Conservation (phyloP, 2,888 invertebrate species). For the Conchocele bisecta region DNA sequence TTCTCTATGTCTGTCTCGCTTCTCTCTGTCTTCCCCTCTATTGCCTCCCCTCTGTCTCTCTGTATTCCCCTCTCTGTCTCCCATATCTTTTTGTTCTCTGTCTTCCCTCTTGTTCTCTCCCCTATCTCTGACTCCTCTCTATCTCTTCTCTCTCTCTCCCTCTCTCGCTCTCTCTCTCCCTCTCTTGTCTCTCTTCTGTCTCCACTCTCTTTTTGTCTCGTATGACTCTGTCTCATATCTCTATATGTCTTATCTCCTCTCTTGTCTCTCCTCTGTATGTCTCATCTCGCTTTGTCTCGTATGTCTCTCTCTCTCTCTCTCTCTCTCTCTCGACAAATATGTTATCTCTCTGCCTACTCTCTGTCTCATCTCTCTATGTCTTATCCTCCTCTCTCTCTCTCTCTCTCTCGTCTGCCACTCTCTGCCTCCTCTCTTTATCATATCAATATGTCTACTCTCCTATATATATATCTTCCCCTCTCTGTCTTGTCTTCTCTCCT, state of each 20-base stretch:
- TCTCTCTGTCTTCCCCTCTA: background rate
- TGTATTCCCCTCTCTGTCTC: background rate
- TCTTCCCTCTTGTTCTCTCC: background rate
- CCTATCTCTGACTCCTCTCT: background rate
- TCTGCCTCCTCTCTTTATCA: no score
- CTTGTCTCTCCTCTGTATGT: background rate
- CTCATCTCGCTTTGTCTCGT: no score
- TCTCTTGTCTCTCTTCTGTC: background rate
- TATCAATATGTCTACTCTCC: no score
- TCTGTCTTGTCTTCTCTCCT: no score
- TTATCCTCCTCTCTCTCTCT: no score
- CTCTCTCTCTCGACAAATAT: no score
- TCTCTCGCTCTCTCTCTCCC: conserved; percentile 2
- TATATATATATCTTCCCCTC: no score
- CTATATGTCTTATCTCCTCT: background rate
- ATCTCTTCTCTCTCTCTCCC: conserved; percentile 2
- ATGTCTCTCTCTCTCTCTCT: no score
- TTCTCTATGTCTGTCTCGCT: background rate
- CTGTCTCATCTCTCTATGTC: no score
- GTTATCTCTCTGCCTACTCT: no score
- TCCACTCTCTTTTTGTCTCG: background rate
- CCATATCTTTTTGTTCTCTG: background rate
- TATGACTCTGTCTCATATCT: conserved; percentile 1
- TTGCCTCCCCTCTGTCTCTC: background rate
- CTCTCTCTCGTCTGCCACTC: no score